A percentile compares a stretch with the other conserved stretches of the same genome.
Evolutionary conservation across 2,888 invertebrate species (phyloP).

Genomic region (Oligia fasciuncula): DNA sequence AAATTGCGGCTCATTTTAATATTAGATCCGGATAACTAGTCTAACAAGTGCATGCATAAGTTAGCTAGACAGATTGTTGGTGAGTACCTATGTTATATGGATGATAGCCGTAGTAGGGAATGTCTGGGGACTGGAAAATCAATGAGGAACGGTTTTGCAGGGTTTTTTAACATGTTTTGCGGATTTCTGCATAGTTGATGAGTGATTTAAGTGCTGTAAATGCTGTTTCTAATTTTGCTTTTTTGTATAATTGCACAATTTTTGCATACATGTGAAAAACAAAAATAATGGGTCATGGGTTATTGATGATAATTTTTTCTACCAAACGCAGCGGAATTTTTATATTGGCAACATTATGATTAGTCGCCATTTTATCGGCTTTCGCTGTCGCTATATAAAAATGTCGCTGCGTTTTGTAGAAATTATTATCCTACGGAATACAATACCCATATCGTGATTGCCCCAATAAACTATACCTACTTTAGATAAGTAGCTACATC

Average conservation of each 20-base stretch:
- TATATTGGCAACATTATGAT: too few relatives aligned
- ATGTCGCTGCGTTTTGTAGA: neutral
- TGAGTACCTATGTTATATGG: conserved; percentile 12
- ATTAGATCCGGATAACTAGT: conserved; percentile 75
- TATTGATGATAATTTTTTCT: too few relatives aligned
- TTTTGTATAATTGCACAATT: neutral
- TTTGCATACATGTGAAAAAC: neutral
- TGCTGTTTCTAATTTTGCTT: neutral
- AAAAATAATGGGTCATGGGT: neutral
- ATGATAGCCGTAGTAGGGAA: neutral
- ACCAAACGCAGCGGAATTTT: too few relatives aligned
- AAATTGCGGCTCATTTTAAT: conserved; percentile 86
- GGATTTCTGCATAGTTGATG: neutral
- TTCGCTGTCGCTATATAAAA: neutral
- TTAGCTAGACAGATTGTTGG: conserved; percentile 44
- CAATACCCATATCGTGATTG: too few relatives aligned
- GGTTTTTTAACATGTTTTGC: neutral
- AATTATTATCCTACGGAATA: neutral
- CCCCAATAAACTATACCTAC: neutral
- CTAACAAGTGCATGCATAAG: conserved; percentile 61
- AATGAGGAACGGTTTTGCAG: conserved; percentile 12
- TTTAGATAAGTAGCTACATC: neutral
- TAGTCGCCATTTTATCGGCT: too few relatives aligned
- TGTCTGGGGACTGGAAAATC: conserved; percentile 22
- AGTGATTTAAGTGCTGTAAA: neutral